phyloP scores from a whole-genome alignment of 2,797 vertebrate species.

The Cyclura pinguis region DNA sequence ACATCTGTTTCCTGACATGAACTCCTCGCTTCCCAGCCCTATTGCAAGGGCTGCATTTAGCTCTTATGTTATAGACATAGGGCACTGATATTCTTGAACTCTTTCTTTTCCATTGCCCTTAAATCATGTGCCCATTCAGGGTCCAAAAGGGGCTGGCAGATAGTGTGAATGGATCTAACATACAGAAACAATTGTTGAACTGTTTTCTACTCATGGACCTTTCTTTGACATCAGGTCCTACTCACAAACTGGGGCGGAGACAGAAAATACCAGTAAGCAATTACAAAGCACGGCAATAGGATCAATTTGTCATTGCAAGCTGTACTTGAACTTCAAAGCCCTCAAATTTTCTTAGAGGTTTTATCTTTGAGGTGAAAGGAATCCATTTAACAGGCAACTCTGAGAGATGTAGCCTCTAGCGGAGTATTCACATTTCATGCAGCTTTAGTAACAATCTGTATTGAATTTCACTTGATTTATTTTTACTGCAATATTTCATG shows the following conservation, averaged over 20 bases:
- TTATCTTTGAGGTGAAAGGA: conserved; percentile 73
- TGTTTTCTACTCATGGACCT: neutral
- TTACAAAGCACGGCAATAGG: conserved; percentile 57
- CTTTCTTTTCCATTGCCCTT: neutral
- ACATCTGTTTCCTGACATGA: neutral
- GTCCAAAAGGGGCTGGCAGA: neutral
- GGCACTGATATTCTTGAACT: neutral
- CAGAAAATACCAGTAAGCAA: conserved; percentile 38
- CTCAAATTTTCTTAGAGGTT: conserved; percentile 71
- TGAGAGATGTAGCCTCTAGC: conserved; percentile 69
- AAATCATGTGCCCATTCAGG: neutral
- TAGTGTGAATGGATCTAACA: neutral
- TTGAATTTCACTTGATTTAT: conserved; percentile 66
- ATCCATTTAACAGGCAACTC: conserved; percentile 71
- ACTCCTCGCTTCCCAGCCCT: neutral
- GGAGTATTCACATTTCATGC: conserved; percentile 56
- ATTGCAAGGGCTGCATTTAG: neutral
- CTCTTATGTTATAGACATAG: neutral
- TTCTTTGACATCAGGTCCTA: neutral
- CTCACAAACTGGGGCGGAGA: conserved; percentile 45
- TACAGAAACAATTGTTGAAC: neutral
- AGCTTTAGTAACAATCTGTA: conserved; percentile 59
- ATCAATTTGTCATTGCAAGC: conserved; percentile 71
- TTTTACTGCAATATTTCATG: conserved; percentile 54
- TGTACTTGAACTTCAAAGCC: conserved; percentile 62